Conservation (phyloP, 2,113 vertebrate genomes). For the Ictalurus punctatus region DNA sequence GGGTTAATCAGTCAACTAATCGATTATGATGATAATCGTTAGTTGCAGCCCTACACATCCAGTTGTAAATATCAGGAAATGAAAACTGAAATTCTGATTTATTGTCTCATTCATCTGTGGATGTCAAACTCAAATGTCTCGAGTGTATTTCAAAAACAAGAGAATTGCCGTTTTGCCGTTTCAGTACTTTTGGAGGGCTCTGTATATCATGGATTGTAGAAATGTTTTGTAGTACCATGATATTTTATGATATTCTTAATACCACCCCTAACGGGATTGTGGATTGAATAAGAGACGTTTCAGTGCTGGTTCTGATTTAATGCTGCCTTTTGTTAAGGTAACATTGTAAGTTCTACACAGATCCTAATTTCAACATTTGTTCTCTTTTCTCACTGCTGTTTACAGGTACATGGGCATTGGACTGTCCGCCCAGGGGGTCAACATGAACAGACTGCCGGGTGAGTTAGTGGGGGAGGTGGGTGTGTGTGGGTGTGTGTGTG, state of each 20-base stretch:
- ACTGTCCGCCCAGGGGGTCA: conserved; percentile 97
- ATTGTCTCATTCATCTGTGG: background rate
- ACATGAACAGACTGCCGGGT: conserved; percentile 99
- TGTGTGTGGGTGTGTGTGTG: background rate
- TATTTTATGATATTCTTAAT: background rate
- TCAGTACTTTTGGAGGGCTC: background rate
- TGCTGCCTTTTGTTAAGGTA: background rate
- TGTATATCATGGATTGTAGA: background rate
- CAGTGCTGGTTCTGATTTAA: background rate
- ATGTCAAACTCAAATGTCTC: background rate
- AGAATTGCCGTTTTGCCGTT: background rate
- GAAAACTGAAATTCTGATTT: background rate
- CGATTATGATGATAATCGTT: too few relatives aligned
- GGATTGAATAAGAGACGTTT: background rate
- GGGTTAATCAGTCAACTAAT: too few relatives aligned
- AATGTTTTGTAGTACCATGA: background rate
- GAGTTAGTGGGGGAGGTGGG: conserved; percentile 67
- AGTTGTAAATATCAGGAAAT: background rate
- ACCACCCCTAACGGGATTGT: background rate
- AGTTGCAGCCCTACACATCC: background rate
- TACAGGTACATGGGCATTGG: conserved; percentile 99
- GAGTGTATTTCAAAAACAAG: background rate
- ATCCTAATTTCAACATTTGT: conserved; percentile 28
- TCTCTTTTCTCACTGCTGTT: conserved; percentile 58
- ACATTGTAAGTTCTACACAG: background rate